A percentile compares a stretch with the other conserved stretches of the same genome.
These are phyloP conservation scores for Gobiocypris rarus DNA, from an alignment of 2,113 vertebrate genomes.

Conservation along the genomic window DNA sequence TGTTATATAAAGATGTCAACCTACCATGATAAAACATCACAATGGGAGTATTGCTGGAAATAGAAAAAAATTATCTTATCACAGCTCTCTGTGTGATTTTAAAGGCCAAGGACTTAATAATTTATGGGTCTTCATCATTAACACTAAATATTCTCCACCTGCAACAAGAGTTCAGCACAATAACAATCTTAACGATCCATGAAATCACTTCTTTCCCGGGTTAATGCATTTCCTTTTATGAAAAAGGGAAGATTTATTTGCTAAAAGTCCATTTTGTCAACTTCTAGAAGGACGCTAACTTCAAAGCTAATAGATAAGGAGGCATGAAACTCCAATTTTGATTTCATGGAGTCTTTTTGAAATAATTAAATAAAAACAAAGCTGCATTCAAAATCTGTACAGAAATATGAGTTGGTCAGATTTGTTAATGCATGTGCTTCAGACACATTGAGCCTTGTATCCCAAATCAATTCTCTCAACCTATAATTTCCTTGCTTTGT, in stretches of 20 bases:
- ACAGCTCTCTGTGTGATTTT: constrained; percentile 25
- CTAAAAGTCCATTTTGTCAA: not conserved
- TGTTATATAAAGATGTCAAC: not conserved
- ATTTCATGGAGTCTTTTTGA: not conserved
- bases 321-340: not conserved
- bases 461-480: not conserved
- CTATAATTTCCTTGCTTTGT: not conserved
- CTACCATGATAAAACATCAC: not conserved
- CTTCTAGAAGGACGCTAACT: not conserved
- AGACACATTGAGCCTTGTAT: not conserved
- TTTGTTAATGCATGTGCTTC: not conserved
- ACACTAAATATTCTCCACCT: not conserved
- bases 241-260: not conserved
- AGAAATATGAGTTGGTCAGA: not conserved
- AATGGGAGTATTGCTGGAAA: not conserved
- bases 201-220: not conserved
- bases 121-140: not conserved
- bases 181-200: not conserved
- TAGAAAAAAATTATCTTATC: not conserved
- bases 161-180: not conserved
- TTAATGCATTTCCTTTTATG: not conserved
- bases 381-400: not conserved
- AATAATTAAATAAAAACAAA: not conserved
- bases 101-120: not conserved
- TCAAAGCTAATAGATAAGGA: not conserved